Evolutionary conservation across 2,797 vertebrate species (phyloP).

Genomic region (Chromobotia macracanthus): DNA sequence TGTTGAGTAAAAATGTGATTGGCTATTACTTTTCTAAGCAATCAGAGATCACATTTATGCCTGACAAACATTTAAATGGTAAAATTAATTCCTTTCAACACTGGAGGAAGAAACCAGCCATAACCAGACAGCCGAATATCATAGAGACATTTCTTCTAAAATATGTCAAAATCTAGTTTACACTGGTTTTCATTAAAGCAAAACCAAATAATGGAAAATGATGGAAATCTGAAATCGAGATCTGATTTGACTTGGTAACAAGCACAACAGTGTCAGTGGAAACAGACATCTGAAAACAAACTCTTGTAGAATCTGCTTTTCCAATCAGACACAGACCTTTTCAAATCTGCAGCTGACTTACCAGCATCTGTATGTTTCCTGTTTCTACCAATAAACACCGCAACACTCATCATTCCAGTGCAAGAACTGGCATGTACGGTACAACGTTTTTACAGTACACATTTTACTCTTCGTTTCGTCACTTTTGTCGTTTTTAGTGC

Average conservation of each 20-base stretch:
- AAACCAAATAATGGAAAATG: background rate
- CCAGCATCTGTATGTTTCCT: conserved; percentile 43
- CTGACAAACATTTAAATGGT: no score
- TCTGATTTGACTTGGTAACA: background rate
- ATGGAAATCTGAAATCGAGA: background rate
- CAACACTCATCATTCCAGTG: background rate
- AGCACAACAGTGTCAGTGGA: conserved; percentile 21
- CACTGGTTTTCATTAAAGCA: background rate
- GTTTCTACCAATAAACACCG: conserved; percentile 9
- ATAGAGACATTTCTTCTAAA: background rate
- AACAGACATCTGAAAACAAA: conserved; percentile 6
- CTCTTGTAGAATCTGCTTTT: conserved; percentile 50
- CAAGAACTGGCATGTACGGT: background rate
- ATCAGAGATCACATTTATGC: no score
- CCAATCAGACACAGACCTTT: conserved; percentile 51
- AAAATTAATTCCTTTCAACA: no score
- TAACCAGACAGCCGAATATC: no score
- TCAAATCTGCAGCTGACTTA: conserved; percentile 45
- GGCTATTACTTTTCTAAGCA: no score
- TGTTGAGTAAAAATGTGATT: no score
- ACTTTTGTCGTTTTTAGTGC: no score
- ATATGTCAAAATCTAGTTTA: background rate
- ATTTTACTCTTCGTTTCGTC: background rate
- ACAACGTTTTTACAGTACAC: no score
- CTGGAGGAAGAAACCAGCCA: no score